A percentile compares a stretch with the other conserved stretches of the same genome.
These are phyloP conservation scores for Drosophila yooni DNA, from an alignment of 2,888 invertebrate species.

Conservation along the genomic window DNA sequence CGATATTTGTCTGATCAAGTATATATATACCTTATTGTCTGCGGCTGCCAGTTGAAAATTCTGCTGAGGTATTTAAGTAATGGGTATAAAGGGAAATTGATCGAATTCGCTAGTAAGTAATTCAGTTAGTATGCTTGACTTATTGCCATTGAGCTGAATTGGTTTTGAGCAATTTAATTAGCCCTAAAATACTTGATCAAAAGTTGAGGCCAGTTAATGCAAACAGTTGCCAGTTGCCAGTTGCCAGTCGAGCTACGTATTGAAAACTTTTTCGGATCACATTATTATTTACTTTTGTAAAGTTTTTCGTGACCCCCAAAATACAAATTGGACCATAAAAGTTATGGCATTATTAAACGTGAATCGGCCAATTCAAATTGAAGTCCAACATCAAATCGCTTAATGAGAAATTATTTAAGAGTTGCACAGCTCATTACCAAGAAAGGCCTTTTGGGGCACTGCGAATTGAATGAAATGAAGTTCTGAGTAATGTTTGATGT, in stretches of 20 bases:
- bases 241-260: constrained; percentile 27
- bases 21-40: neutral
- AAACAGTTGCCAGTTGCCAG: constrained; percentile 5
- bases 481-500: neutral
- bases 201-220: constrained; percentile 43
- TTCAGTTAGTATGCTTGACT: constrained; percentile 71
- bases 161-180: constrained; percentile 63
- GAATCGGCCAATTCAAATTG: constrained; percentile 23
- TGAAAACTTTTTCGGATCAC: constrained; percentile 52
- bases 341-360: constrained; percentile 55
- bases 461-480: neutral
- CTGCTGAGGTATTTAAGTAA: neutral
- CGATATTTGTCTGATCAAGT: neutral
- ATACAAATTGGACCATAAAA: constrained; percentile 46
- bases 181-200: constrained; percentile 59
- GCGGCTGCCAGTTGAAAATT: neutral
- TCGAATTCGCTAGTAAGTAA: constrained; percentile 12
- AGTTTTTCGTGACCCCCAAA: constrained; percentile 22
- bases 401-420: constrained; percentile 46
- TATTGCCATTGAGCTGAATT: constrained; percentile 39
- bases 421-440: constrained; percentile 10
- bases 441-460: neutral
- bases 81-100: neutral
- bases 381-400: constrained; percentile 2
- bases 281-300: constrained; percentile 51